A percentile compares a stretch with the other conserved stretches of the same genome.
Evolutionary conservation across 2,888 invertebrate species (phyloP).

Genomic region (Sesia apiformis): DNA sequence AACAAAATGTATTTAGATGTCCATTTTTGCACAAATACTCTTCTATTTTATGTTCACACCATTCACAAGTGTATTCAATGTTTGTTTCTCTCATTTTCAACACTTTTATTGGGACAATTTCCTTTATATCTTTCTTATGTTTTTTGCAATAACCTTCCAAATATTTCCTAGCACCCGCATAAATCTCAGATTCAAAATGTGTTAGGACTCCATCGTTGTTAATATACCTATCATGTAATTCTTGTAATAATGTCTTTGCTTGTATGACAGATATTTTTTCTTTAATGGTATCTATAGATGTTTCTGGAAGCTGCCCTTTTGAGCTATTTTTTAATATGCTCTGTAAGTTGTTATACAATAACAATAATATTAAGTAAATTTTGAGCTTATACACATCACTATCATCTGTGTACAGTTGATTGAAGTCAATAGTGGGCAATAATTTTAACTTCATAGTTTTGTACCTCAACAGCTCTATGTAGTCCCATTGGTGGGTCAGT

Average conservation of each 20-base stretch:
- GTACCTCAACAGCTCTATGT: constrained; percentile 42
- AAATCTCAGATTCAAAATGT: constrained; percentile 27
- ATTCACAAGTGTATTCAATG: constrained; percentile 11
- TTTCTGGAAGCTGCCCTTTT: constrained; percentile 29
- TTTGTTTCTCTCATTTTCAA: constrained; percentile 2
- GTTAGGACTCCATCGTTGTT: constrained; percentile 14
- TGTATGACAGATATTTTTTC: constrained; percentile 39
- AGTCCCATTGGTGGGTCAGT: constrained; percentile 44
- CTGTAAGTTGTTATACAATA: constrained; percentile 26
- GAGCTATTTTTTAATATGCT: constrained; percentile 20
- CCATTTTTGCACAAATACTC: constrained; percentile 37
- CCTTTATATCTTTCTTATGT: constrained; percentile 20
- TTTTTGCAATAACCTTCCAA: constrained; percentile 38
- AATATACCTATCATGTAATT: constrained; percentile 19
- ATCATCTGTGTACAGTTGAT: constrained; percentile 24
- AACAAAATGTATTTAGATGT: constrained; percentile 54
- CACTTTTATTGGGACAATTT: constrained; percentile 19
- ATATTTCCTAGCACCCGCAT: constrained; percentile 33
- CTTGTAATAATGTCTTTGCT: constrained; percentile 27
- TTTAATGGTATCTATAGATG: constrained; percentile 30
- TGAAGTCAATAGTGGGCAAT: constrained; percentile 32
- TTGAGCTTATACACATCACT: constrained; percentile 40
- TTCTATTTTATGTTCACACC: constrained; percentile 41
- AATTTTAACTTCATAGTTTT: constrained; percentile 37
- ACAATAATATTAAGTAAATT: constrained; percentile 39